Evolutionary conservation across 35 echinoderm and acorn worm genomes (phyloP), one percentile per base, ranked within the genome.

Genomic region (Strongylocentrotus purpuratus): DNA sequence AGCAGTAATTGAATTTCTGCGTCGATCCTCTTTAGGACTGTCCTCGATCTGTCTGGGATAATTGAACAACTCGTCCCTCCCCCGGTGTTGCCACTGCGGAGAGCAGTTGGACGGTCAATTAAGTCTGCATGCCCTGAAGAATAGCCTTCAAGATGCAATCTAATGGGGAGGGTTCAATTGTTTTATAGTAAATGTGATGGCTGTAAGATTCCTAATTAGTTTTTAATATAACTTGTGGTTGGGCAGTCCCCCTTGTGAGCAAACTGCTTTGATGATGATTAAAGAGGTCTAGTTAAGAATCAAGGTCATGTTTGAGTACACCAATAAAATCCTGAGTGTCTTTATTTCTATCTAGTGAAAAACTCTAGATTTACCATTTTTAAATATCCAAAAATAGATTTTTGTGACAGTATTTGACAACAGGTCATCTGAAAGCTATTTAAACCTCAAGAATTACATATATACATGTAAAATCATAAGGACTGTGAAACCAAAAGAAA

Each of bases 31-130:
- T 46, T 33, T 28, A 46, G 87, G 45, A 45, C 87, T 46, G 45
- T 46, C 87, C 87, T 45, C 33, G 87, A 89, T 89, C 87, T 89
- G 87, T 89, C 87, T 46, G 33, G 87, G 87, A 89, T 89, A 89
- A 89, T 89, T 89, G 87, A 33, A 9, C 18, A 31, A 32, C 32
- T 89, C 13, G 87, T 89, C 33, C 45, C 87, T 89, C 33, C 87
- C 87, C 32, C 1, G 33, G 87, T 46, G 87, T 89, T 46, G 87
- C 87, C 33, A 89, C 87, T 45, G 12, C 65, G 25, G 65, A 78
- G 65, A 78, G 65, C 65, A 22, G 20, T 78, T 78, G 65, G 65
- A 78, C 22, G 65, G 65, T 78, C 65, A 78, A 78, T 78, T 78
- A 78, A 78, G 65, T 28, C 65, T 78, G 65, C 65, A n/a, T 78